Evolutionary conservation across 2,797 vertebrate species (phyloP).

Genomic region (Tapirus indicus): DNA sequence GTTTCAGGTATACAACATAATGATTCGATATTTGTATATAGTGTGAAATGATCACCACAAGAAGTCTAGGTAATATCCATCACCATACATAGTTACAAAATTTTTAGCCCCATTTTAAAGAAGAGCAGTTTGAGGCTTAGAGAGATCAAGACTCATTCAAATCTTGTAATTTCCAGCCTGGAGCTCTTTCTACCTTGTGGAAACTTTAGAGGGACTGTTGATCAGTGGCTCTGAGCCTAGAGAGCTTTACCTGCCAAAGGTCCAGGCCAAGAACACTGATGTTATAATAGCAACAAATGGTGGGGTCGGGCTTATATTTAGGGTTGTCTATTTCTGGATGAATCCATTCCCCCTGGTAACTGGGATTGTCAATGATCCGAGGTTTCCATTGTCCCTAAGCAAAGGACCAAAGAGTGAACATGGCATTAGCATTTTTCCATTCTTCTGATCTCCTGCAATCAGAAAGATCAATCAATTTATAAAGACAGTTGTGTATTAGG

Average conservation of each 20-base stretch:
- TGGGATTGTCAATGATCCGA: slow-evolving; percentile 90
- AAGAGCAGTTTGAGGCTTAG: slow-evolving; percentile 37
- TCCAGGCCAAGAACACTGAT: slow-evolving; percentile 91
- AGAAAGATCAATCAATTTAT: slow-evolving; percentile 39
- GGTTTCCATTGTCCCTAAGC: slow-evolving; percentile 91
- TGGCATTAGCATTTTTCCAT: slow-evolving; percentile 11
- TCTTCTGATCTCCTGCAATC: background rate
- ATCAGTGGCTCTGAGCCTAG: background rate
- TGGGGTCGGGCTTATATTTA: slow-evolving; percentile 90
- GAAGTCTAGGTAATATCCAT: too few relatives aligned
- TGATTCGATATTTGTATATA: too few relatives aligned
- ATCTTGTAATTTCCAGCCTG: slow-evolving; percentile 33
- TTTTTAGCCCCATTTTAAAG: slow-evolving; percentile 27
- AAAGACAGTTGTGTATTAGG: background rate
- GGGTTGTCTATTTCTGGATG: slow-evolving; percentile 94
- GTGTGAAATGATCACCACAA: too few relatives aligned
- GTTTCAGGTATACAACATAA: too few relatives aligned
- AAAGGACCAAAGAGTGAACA: slow-evolving; percentile 36
- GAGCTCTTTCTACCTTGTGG: background rate
- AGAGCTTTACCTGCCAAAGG: slow-evolving; percentile 90
- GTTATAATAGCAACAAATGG: slow-evolving; percentile 91
- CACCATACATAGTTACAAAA: too few relatives aligned
- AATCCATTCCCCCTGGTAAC: slow-evolving; percentile 92
- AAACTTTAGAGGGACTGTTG: slow-evolving; percentile 11
- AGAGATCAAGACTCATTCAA: slow-evolving; percentile 31